Evolutionary conservation across 2,797 vertebrate genomes (phyloP).

Genomic region (Coilia nasus): DNA sequence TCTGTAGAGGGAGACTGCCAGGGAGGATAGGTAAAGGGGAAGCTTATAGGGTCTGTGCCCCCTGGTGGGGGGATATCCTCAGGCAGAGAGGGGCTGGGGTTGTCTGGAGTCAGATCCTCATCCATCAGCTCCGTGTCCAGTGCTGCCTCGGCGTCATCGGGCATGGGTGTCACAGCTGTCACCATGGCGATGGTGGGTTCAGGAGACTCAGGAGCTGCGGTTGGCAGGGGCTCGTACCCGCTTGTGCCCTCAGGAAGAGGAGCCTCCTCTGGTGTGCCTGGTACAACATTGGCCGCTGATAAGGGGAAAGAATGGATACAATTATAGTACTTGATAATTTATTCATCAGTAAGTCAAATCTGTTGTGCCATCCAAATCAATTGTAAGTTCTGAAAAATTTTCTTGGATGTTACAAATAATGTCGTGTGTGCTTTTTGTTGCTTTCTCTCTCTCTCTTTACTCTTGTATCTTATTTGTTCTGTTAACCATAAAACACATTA

Average conservation of each 20-base stretch:
- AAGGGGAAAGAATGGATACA: not conserved
- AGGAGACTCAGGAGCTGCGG: constrained; percentile 31
- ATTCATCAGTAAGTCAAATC: not conserved
- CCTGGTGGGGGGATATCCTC: constrained; percentile 12
- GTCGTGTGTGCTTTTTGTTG: not conserved
- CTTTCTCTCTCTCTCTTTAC: not conserved
- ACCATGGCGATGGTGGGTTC: constrained; percentile 10
- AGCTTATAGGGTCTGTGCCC: not conserved
- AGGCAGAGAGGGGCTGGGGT: not conserved
- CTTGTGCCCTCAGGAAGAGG: constrained; percentile 55
- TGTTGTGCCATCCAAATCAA: not conserved
- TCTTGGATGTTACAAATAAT: not conserved
- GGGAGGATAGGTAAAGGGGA: not conserved
- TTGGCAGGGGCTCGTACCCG: constrained; percentile 41
- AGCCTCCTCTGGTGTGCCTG: not conserved
- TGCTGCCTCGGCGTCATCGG: constrained; percentile 1
- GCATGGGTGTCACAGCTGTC: not conserved
- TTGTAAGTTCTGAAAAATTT: no score
- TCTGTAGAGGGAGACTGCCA: not conserved
- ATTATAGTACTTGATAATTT: not conserved
- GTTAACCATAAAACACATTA: not conserved
- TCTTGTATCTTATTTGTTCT: not conserved
- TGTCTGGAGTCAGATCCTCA: not conserved
- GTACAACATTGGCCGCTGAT: not conserved
- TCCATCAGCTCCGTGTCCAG: not conserved